phyloP scores from a whole-genome alignment of 2,888 invertebrate species.

The Parascotia fuliginaria region DNA sequence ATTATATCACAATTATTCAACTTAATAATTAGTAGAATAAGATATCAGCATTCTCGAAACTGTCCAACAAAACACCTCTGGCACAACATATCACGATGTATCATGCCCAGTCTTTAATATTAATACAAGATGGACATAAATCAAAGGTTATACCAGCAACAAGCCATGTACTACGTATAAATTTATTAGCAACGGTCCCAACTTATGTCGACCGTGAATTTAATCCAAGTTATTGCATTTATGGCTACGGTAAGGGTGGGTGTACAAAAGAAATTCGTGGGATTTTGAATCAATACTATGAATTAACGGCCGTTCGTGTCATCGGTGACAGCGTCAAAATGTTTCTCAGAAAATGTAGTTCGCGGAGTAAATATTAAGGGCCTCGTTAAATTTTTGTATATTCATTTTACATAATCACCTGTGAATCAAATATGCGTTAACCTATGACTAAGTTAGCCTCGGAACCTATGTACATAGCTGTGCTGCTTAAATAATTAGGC shows the following conservation, averaged over 20 bases:
- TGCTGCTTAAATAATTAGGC: too few species aligned
- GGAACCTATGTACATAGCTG: too few species aligned
- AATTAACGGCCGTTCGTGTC: not conserved
- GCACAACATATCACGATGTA: conserved; percentile 27
- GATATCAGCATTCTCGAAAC: not conserved
- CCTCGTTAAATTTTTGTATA: too few species aligned
- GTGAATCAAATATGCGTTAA: too few species aligned
- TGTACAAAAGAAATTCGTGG: not conserved
- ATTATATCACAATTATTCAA: too few species aligned
- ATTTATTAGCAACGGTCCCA: conserved; percentile 48
- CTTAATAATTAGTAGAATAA: not conserved
- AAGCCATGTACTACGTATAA: conserved; percentile 45
- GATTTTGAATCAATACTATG: not conserved
- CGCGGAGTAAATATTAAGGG: too few species aligned
- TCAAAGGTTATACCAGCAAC: conserved; percentile 42
- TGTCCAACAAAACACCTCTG: conserved; percentile 1
- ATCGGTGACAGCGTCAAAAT: too few species aligned
- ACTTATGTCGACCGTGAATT: conserved; percentile 46
- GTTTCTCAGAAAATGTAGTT: too few species aligned
- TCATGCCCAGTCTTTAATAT: conserved; percentile 39
- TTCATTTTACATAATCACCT: too few species aligned
- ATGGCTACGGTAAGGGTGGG: conserved; percentile 22
- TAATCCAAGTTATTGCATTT: conserved; percentile 62
- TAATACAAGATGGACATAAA: conserved; percentile 39
- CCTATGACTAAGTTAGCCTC: too few species aligned